Evolutionary conservation across 2,888 invertebrate genomes (phyloP), one percentile per base, ranked within the genome.

Genomic region (Caenorhabditis japonica): DNA sequence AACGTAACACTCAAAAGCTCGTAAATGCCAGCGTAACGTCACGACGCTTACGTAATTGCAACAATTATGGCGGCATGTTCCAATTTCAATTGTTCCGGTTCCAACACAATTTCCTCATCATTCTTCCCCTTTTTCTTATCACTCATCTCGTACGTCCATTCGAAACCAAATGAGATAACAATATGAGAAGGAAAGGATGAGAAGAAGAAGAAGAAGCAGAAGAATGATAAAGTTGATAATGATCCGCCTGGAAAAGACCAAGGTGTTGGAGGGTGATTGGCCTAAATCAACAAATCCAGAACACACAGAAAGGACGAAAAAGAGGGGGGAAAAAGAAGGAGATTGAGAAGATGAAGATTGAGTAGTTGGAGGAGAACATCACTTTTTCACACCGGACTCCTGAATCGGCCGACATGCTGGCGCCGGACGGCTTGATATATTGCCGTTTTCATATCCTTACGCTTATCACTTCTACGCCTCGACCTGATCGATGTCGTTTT

Each of bases 251-350:
- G 19, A 49, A 64, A 56, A 56, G 39, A 64, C 56, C 55, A 64
- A 64, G 64, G 64, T 64, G 64, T 64, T 36, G 52, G 52, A 34
- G 41, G 12, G 25, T 21, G 33, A 27, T 19, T 47, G 55, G 56
- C 55, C 64, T 64, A 64, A 64, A 64, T 64, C 64, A 64, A 64
- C 64, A 64, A 64, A 64, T 64, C 64, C 64, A 62, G 53, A 47
- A 47, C 8, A 13, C 52, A 61, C 21, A 30, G 17, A 21, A 23
- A 12, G 10, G n/a, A 5, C 8, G 17, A 2, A 7, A 17, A n/a
- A n/a, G n/a, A n/a, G n/a, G n/a, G n/a, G n/a, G n/a, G n/a, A n/a
- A n/a, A n/a, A n/a, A n/a, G n/a, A n/a, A n/a, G n/a, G n/a, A n/a
- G n/a, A n/a, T n/a, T n/a, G n/a, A n/a, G n/a, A n/a, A n/a, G n/a